These are phyloP conservation scores for Tetrax tetrax DNA, from an alignment of 2,113 vertebrate species.

Conservation along the genomic window DNA sequence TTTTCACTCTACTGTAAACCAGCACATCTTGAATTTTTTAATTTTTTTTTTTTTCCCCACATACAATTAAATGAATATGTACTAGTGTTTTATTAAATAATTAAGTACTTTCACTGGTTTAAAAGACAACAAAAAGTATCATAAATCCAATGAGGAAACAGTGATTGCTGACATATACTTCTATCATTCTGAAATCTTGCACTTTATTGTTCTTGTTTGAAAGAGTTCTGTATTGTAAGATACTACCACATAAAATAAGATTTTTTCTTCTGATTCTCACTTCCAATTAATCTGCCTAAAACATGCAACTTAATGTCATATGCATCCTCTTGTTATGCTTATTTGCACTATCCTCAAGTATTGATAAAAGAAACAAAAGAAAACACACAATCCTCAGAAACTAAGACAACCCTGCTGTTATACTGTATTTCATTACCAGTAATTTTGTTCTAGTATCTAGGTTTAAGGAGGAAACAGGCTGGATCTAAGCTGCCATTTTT, in stretches of 20 bases:
- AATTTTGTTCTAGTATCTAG: background rate
- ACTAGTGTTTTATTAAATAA: background rate
- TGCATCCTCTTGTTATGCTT: background rate
- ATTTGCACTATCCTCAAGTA: background rate
- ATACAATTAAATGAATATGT: background rate
- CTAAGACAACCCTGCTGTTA: background rate
- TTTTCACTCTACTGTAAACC: background rate
- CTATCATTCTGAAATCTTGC: background rate
- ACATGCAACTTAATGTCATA: background rate
- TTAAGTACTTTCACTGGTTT: background rate
- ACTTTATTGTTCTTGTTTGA: background rate
- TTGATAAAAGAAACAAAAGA: background rate
- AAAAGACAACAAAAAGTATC: background rate
- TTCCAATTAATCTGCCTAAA: background rate
- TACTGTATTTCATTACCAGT: background rate
- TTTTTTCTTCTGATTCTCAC: background rate
- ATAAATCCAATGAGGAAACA: background rate
- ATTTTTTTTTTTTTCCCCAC: background rate
- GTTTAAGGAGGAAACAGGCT: background rate
- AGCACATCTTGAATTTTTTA: background rate
- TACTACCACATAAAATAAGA: background rate
- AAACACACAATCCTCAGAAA: background rate
- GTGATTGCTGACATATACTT: background rate
- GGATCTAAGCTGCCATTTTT: background rate
- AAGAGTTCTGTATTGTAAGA: background rate